These are phyloP conservation scores for Hyles vespertilio DNA, from an alignment of 1,140 invertebrate genomes.

Conservation along the genomic window DNA sequence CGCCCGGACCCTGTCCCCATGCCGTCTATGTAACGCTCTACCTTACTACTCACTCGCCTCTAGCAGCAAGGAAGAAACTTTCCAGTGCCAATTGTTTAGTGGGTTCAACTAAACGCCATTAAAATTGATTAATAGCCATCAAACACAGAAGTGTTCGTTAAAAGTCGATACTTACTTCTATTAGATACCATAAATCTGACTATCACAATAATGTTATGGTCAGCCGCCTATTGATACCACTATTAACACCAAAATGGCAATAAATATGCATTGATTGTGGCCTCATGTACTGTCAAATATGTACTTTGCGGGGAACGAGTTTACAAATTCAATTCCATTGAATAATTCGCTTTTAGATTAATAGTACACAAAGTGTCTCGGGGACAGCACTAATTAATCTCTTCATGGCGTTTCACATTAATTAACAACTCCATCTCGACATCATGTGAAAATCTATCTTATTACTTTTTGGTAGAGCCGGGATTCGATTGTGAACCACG, in stretches of 20 bases:
- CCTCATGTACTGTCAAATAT: constrained; percentile 1
- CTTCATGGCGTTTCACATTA: constrained; percentile 46
- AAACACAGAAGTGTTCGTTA: constrained; percentile 21
- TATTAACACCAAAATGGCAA: constrained; percentile 40
- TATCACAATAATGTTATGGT: constrained; percentile 37
- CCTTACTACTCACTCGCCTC: neutral
- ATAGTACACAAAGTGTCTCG: constrained; percentile 55
- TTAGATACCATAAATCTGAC: constrained; percentile 31
- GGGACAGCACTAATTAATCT: constrained; percentile 64
- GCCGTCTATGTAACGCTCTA: neutral
- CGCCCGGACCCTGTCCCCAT: constrained; percentile 14
- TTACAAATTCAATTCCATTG: constrained; percentile 53
- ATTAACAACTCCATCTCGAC: constrained; percentile 28
- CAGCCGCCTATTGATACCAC: constrained; percentile 31
- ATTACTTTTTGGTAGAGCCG: constrained; percentile 12
- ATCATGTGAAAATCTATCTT: constrained; percentile 14
- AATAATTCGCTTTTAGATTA: constrained; percentile 55
- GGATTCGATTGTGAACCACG: constrained; percentile 17
- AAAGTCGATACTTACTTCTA: constrained; percentile 23
- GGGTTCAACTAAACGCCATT: constrained; percentile 7
- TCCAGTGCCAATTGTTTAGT: neutral
- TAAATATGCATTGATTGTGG: constrained; percentile 40
- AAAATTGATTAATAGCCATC: constrained; percentile 22
- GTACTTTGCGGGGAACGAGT: constrained; percentile 29
- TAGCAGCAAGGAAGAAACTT: neutral